Evolutionary conservation across 1,140 invertebrate genomes (phyloP), one percentile per base, ranked within the genome.

Genomic region (Hylaeus volcanicus): DNA sequence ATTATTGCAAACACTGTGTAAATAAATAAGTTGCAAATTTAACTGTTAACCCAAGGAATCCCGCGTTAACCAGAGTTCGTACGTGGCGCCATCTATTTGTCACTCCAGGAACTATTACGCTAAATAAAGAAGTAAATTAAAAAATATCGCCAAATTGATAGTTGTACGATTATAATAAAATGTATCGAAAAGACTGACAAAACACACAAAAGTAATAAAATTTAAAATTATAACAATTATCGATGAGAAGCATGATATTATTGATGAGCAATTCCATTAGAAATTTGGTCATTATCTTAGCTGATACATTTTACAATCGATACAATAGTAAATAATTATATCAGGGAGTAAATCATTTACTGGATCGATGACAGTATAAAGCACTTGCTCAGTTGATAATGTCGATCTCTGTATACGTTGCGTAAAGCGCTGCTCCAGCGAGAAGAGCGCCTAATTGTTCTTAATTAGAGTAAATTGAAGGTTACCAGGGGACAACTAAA

Each of bases 401-500:
- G 66, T 48, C 85, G 84, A 2, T 77, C 64, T 41, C 37, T 74
- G 74, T 37, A 45, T 5, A 76, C 41, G 37, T 37, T 45, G 3
- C 41, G 63, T 64, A 72, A 39, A 58, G 53, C 66, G 39, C 26
- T 55, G 53, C 69, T 56, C 39, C 15, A 77, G 15, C 63, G 56
- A 61, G 79, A 53, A 80, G 72, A 72, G 66, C 56, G 14, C 71
- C 41, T 68, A 87, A 87, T 90, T 87, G 88, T 68, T 85, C 74
- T 79, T 90, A 86, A 92, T 91, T 88, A 88, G 69, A 82, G 66
- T 86, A 86, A 86, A 91, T 90, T 89, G 89, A 87, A 77, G 85
- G 75, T 85, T 87, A 87, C 61, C 76, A 77, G 73, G 74, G 84
- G 80, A 82, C 83, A 88, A 88, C 65, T 86, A 82, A 85, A 75